Percentiles rank a stretch among this genome's conserved stretches.
These are phyloP conservation scores for Ichneumoninae sp. DNA, from an alignment of 2,888 invertebrate species.

Conservation along the genomic window DNA sequence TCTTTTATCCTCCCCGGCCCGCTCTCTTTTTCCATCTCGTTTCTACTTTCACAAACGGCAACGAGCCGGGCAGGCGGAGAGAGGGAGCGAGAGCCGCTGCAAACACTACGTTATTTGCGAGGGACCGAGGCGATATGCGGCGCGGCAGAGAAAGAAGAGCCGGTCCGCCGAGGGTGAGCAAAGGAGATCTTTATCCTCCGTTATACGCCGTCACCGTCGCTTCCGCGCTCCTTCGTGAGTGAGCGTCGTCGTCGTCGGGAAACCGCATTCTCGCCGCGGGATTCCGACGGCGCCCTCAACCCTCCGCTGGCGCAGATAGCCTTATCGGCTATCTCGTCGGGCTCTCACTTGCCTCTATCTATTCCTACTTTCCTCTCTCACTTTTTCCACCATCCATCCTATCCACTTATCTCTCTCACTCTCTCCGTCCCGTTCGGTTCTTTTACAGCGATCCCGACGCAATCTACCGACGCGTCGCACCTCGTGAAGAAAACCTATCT, in stretches of 20 bases:
- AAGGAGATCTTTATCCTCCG: conserved; percentile 46
- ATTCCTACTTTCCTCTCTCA: conserved; percentile 49
- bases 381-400: background rate
- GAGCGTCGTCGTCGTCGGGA: conserved; percentile 32
- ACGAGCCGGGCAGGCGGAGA: background rate
- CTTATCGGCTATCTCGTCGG: conserved; percentile 44
- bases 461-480: conserved; percentile 38
- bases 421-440: conserved; percentile 7
- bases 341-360: conserved; percentile 40
- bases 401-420: background rate
- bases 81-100: background rate
- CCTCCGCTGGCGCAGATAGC: conserved; percentile 43
- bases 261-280: conserved; percentile 49
- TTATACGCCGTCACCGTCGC: conserved; percentile 38
- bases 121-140: conserved; percentile 1
- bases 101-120: conserved; percentile 51
- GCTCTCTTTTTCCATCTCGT: conserved; percentile 5
- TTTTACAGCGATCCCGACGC: conserved; percentile 40
- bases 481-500: conserved; percentile 25
- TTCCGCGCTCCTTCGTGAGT: conserved; percentile 9
- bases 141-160: conserved; percentile 20
- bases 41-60: background rate
- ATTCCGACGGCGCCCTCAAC: conserved; percentile 33
- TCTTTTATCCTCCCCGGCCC: background rate
- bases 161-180: conserved; percentile 26